Evolutionary conservation across 1,140 invertebrate species (phyloP).

Genomic region (Hirudo medicinalis): DNA sequence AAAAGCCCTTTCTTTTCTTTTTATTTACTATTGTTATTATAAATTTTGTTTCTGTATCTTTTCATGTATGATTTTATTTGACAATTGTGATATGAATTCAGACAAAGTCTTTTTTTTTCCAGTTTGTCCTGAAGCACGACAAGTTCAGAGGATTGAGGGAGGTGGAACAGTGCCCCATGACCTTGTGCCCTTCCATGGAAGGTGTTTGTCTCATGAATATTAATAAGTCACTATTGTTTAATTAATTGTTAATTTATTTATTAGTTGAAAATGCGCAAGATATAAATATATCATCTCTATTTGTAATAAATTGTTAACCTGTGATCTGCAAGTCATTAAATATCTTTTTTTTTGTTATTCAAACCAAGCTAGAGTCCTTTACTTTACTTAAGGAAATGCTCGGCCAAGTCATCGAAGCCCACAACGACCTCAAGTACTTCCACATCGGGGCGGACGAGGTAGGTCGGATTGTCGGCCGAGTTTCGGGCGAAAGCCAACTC

Average conservation of each 20-base stretch:
- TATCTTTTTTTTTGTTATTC: background rate
- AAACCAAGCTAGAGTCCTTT: constrained; percentile 46
- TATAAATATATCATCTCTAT: background rate
- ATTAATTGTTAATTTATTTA: background rate
- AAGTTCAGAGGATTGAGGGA: constrained; percentile 65
- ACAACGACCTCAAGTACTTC: constrained; percentile 41
- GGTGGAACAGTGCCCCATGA: constrained; percentile 43
- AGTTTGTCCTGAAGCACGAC: constrained; percentile 67
- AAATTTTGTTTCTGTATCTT: background rate
- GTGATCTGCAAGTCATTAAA: no score
- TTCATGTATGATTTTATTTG: no score
- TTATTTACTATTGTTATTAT: no score
- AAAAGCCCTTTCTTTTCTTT: no score
- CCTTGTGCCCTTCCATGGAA: constrained; percentile 20
- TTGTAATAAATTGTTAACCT: no score
- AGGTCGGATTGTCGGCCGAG: constrained; percentile 26
- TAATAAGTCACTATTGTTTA: background rate
- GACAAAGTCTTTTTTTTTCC: constrained; percentile 24
- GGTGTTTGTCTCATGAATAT: constrained; percentile 14
- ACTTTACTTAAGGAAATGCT: constrained; percentile 62
- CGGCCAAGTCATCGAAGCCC: constrained; percentile 56
- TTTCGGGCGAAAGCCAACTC: no score
- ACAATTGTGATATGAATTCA: background rate
- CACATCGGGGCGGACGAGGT: constrained; percentile 54
- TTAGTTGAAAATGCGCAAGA: background rate